Base-by-base conservation (phyloP, 2,888 invertebrate genomes). In the Acrobasis suavella region DNA sequence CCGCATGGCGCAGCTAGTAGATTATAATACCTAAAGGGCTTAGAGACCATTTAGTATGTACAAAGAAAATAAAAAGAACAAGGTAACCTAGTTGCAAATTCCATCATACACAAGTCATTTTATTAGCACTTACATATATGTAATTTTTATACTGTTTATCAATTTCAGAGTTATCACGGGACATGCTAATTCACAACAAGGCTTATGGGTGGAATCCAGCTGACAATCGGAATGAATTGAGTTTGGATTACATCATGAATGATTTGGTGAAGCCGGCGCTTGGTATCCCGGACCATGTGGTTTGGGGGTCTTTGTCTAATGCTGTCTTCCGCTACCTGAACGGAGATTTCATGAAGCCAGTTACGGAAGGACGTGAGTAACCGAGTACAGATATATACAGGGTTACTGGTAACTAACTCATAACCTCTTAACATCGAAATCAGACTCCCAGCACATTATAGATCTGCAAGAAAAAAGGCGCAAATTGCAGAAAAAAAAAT, bases 321-420 rank as follows among this genome's bases (percentile, higher is more conserved):
- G 56, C 65, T 0, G 96, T 96, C 0, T 97, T 96, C 75, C 69
- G 78, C 32, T 81, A 85, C 38, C 91, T 96, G 49, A 72, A 77
- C 9, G 93, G 72, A 8, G 97, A 97, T 78, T 97, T 97, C 76
- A 97, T 97, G 97, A 96, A 95, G 78, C 96, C 97, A 0, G 96
- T 95, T 32, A 94, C 94, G 3, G 86, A 94, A 64, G 83, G 87
- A 71, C 85, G 91, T 91, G 61, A 81, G 87, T 81, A 22, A 61
- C 16, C 9, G 62, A 58, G 12, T 51, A 22, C 39, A 1, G 2
- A 9, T 9, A 1, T 39, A 22, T 22, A 22, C n/a, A n/a, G n/a
- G n/a, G n/a, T n/a, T n/a, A n/a, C n/a, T n/a, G n/a, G n/a, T n/a
- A n/a, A n/a, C n/a, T n/a, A n/a, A n/a, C n/a, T n/a, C n/a, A n/a